Percentiles rank a stretch among this genome's conserved stretches.
Evolutionary conservation across 2,113 vertebrate species (phyloP).

Genomic region (Fukomys damarensis): DNA sequence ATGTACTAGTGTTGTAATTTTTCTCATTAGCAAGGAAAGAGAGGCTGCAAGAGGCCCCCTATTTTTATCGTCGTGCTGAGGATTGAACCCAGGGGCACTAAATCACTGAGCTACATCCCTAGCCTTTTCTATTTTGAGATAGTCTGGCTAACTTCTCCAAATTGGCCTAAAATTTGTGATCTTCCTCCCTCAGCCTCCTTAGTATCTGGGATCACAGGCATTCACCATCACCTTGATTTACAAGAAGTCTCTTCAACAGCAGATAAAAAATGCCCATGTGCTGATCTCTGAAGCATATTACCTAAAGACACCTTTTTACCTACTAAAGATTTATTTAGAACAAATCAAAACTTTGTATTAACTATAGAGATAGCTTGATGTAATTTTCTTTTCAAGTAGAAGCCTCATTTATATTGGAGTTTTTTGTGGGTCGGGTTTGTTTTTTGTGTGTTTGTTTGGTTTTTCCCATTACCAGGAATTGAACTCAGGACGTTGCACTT

Average conservation of each 20-base stretch:
- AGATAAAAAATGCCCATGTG: conserved; percentile 49
- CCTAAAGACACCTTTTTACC: neutral
- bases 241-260: neutral
- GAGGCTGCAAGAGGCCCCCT: neutral
- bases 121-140: neutral
- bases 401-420: neutral
- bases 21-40: neutral
- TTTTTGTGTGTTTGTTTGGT: neutral
- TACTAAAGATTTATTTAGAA: neutral
- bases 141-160: neutral
- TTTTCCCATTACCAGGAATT: neutral
- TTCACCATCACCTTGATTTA: neutral
- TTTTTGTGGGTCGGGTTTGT: neutral
- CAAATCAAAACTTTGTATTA: neutral
- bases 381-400: conserved; percentile 7
- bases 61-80: neutral
- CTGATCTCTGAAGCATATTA: conserved; percentile 32
- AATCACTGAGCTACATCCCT: neutral
- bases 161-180: neutral
- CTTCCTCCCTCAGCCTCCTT: neutral
- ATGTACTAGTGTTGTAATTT: neutral
- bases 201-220: neutral
- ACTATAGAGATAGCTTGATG: neutral
- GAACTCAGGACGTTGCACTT: too few species aligned
- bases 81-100: neutral